Evolutionary conservation across 2,113 vertebrate genomes (phyloP).

Genomic region (Spheniscus mendiculus): DNA sequence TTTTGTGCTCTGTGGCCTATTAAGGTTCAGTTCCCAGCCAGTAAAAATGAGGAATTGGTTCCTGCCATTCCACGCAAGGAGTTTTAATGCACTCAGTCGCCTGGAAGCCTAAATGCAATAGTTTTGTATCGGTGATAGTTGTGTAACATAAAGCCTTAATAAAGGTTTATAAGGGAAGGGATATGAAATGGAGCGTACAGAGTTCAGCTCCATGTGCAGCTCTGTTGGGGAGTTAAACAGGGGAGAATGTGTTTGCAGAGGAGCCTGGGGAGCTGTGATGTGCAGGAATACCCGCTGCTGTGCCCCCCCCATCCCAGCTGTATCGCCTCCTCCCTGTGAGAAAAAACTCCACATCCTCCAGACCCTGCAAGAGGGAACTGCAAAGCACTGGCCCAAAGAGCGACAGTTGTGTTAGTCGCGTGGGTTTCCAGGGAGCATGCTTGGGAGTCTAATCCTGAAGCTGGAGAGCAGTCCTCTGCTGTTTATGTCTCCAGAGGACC

Average conservation of each 20-base stretch:
- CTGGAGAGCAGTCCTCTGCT: background rate
- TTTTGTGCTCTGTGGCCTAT: conserved; percentile 68
- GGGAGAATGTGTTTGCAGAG: background rate
- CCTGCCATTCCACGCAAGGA: conserved; percentile 67
- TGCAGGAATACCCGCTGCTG: background rate
- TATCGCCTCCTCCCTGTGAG: fast-evolving
- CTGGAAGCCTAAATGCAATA: conserved; percentile 66
- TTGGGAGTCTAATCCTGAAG: background rate
- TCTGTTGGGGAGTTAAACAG: background rate
- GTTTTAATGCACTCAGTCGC: conserved; percentile 68
- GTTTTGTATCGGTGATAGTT: conserved; percentile 70
- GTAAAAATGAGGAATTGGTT: conserved; percentile 74
- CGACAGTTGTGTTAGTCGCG: fast-evolving
- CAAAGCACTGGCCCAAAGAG: background rate
- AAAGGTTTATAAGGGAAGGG: conserved; percentile 67
- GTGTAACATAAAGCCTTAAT: conserved; percentile 74
- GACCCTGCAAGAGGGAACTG: fast-evolving
- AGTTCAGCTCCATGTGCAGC: background rate
- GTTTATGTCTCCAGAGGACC: background rate
- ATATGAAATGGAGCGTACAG: conserved; percentile 14
- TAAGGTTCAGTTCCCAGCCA: conserved; percentile 68
- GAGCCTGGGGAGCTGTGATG: background rate
- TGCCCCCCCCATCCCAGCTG: background rate
- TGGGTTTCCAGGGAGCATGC: background rate
- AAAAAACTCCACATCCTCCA: fast-evolving